Evolutionary conservation across 2,113 vertebrate genomes (phyloP).

Genomic region (Etia nguti): DNA sequence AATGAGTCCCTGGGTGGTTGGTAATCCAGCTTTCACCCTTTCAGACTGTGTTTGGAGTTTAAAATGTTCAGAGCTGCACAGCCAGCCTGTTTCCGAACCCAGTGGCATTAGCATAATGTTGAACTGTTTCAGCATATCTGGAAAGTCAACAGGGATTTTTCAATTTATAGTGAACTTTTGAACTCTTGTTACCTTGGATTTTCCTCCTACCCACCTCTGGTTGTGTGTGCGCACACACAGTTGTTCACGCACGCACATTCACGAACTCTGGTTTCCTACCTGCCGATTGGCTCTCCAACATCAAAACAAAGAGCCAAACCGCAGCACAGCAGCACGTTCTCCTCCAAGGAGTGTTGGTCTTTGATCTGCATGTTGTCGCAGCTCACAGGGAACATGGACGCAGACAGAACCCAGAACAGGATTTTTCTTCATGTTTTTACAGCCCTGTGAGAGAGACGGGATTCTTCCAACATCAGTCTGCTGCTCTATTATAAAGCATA

Average conservation of each 20-base stretch:
- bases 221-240: not conserved
- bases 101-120: slow-evolving; percentile 12
- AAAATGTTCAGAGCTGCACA: not conserved
- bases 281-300: not conserved
- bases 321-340: not conserved
- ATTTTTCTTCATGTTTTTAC: slow-evolving; percentile 23
- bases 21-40: not conserved
- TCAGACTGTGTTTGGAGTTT: not conserved
- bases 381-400: not conserved
- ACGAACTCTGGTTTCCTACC: slow-evolving; percentile 1
- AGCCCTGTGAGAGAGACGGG: not conserved
- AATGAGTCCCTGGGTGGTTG: not conserved
- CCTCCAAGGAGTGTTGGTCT: slow-evolving; percentile 1
- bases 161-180: slow-evolving; percentile 20
- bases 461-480: not conserved
- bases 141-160: slow-evolving; percentile 28
- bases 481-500: not conserved
- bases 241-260: not conserved
- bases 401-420: slow-evolving; percentile 35
- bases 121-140: not conserved
- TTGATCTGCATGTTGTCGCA: slow-evolving; percentile 37
- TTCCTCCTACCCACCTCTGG: not conserved
- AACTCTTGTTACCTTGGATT: slow-evolving; percentile 19
- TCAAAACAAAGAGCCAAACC: slow-evolving; percentile 21
- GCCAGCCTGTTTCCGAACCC: slow-evolving; percentile 17